phyloP scores from a whole-genome alignment of 2,797 vertebrate species.

The Halcyon chelicuti region DNA sequence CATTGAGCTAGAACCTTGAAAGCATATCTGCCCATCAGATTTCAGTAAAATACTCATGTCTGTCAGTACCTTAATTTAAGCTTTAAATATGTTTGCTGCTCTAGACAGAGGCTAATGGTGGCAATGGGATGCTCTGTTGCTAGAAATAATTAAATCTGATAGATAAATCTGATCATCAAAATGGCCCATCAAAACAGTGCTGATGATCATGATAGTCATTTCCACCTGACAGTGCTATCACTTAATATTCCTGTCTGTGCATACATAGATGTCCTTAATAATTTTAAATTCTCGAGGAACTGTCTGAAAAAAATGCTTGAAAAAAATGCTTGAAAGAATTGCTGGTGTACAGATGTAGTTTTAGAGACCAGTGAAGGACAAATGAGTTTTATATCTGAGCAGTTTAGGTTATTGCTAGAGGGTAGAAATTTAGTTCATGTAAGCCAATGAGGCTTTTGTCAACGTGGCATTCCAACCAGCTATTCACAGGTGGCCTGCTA shows the following conservation, averaged over 20 bases:
- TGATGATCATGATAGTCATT: background rate
- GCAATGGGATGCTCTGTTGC: background rate
- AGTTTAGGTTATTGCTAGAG: slow-evolving; percentile 35
- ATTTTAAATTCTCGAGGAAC: background rate
- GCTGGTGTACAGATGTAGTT: background rate
- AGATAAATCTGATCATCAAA: background rate
- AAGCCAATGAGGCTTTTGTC: slow-evolving; percentile 15
- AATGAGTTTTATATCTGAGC: background rate
- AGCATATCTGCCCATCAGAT: background rate
- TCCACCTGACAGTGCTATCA: background rate
- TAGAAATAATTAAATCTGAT: background rate
- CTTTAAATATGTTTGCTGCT: background rate
- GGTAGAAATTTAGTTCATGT: background rate
- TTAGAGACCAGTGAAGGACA: slow-evolving; percentile 10
- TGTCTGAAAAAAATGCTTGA: background rate
- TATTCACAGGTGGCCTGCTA: slow-evolving; percentile 46
- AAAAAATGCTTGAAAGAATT: background rate
- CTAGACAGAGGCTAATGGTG: background rate
- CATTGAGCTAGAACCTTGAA: slow-evolving; percentile 20
- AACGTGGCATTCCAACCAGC: background rate
- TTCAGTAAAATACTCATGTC: background rate
- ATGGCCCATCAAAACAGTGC: background rate
- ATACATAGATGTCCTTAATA: background rate
- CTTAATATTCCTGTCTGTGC: background rate
- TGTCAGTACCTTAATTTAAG: background rate